These are phyloP conservation scores for Drosophila mercatorum DNA, from an alignment of 2,888 invertebrate species.

Conservation along the genomic window DNA sequence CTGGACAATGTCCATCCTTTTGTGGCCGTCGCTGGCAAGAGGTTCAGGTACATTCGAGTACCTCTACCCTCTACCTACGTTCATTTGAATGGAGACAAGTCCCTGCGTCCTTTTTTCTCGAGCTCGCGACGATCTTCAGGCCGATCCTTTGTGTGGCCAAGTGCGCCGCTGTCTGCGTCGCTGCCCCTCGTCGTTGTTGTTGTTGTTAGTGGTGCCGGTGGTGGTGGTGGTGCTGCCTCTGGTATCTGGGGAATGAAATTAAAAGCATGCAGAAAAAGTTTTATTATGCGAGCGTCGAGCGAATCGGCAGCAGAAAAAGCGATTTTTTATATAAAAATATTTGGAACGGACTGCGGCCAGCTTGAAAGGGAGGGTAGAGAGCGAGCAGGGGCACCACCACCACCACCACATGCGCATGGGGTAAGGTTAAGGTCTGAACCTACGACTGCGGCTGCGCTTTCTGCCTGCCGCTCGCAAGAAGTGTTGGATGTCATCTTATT, in stretches of 20 bases:
- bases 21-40: constrained; percentile 46
- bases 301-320: constrained; percentile 51
- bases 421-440: constrained; percentile 54
- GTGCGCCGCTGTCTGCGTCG: constrained; percentile 66
- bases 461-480: constrained; percentile 74
- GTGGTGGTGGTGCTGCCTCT: constrained; percentile 17
- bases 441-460: constrained; percentile 46
- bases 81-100: constrained; percentile 80
- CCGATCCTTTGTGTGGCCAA: constrained; percentile 73
- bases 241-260: constrained; percentile 71
- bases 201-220: constrained; percentile 9
- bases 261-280: constrained; percentile 75
- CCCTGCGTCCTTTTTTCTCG: constrained; percentile 64
- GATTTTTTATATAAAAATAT: constrained; percentile 75
- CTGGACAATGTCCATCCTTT: constrained; percentile 80
- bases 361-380: constrained; percentile 7
- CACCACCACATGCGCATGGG: constrained; percentile 54
- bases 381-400: constrained; percentile 35
- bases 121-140: constrained; percentile 62
- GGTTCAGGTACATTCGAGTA: constrained; percentile 76
- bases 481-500: constrained; percentile 85
- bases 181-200: constrained; percentile 10
- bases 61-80: constrained; percentile 72
- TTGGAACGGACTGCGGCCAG: constrained; percentile 53
- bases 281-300: constrained; percentile 61